phyloP scores from a whole-genome alignment of 2,888 invertebrate species.

The Orthosia gothica region DNA sequence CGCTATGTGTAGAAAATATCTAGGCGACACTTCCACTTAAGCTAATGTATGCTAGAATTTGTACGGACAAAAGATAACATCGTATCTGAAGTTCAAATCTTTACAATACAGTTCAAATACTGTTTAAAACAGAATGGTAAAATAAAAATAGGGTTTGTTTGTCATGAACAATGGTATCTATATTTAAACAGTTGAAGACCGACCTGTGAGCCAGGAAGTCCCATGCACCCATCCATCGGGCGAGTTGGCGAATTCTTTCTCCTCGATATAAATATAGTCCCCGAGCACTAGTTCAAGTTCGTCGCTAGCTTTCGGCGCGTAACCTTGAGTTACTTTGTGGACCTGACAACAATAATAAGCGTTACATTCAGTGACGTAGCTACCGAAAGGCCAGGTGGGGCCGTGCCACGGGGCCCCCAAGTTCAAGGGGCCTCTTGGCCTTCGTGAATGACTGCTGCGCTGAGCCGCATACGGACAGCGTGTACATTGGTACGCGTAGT shows the following conservation, averaged over 20 bases:
- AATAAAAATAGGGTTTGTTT: neutral
- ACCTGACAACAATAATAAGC: constrained; percentile 87
- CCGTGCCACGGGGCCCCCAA: no score
- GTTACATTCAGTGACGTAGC: neutral
- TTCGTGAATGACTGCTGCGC: no score
- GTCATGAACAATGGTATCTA: constrained; percentile 4
- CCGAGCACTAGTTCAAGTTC: constrained; percentile 96
- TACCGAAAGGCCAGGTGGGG: no score
- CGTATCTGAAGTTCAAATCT: constrained; percentile 42
- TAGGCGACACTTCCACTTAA: constrained; percentile 21
- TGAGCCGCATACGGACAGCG: no score
- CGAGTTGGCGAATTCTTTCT: constrained; percentile 94
- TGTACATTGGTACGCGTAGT: no score
- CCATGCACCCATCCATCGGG: constrained; percentile 97
- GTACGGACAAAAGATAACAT: constrained; percentile 18
- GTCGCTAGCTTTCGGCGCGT: constrained; percentile 94
- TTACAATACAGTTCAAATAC: constrained; percentile 24
- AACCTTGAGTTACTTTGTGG: constrained; percentile 95
- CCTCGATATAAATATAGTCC: constrained; percentile 96
- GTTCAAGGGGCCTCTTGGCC: no score
- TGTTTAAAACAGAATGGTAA: neutral
- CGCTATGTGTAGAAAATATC: constrained; percentile 10
- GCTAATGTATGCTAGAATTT: constrained; percentile 33
- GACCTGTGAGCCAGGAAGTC: constrained; percentile 95
- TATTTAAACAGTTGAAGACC: constrained; percentile 8